phyloP scores from a whole-genome alignment of 2,888 invertebrate genomes.

The Bruchidius siliquastri region DNA sequence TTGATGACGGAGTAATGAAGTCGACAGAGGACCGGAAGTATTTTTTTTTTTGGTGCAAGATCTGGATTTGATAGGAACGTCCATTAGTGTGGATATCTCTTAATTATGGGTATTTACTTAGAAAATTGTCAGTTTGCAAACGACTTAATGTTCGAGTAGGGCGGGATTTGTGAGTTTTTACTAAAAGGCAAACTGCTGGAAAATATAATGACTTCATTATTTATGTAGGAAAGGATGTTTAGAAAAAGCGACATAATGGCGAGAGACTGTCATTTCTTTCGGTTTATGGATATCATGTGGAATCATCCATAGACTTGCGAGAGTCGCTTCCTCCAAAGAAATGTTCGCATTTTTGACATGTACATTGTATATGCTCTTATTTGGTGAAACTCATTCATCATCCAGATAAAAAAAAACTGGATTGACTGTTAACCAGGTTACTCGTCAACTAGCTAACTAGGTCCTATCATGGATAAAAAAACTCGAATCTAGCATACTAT shows the following conservation, averaged over 20 bases:
- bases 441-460: no score
- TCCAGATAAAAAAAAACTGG: no score
- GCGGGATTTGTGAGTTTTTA: not conserved
- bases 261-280: not conserved
- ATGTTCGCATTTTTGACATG: no score
- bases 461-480: no score
- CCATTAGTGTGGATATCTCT: not conserved
- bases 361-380: no score
- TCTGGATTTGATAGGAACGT: not conserved
- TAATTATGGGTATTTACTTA: not conserved
- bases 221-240: not conserved
- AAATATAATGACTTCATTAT: not conserved
- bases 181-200: not conserved
- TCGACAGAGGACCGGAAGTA: not conserved
- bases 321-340: no score
- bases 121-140: not conserved
- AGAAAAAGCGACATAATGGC: not conserved
- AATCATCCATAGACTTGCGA: not conserved
- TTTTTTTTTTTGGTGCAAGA: not conserved
- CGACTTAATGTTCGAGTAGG: not conserved
- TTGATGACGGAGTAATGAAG: not conserved
- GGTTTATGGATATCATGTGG: not conserved
- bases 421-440: no score
- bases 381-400: no score
- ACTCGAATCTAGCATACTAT: no score